Evolutionary conservation across 2,888 invertebrate genomes (phyloP), one percentile per base, ranked within the genome.

Genomic region (Chrysodeixis includens): DNA sequence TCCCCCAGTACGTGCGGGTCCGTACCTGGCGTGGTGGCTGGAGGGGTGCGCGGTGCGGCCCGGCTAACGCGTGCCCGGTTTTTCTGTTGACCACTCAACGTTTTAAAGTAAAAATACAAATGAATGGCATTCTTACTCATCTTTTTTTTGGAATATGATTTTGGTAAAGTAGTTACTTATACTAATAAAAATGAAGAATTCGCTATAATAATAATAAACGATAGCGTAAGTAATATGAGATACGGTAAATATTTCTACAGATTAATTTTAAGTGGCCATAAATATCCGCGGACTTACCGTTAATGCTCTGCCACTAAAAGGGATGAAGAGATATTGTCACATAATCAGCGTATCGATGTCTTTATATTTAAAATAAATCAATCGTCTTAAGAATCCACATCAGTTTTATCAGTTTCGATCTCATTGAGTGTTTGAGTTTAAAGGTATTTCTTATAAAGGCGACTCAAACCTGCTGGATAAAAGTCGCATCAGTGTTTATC

Each of bases 1-100:
- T 93, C 95, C 94, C 93, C 91, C 84, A 81, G 84, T 92, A 90
- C 90, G 93, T 93, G 92, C 93, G 93, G 92, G 94, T 90, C 88
- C 86, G 94, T 95, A 94, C 95, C 95, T 94, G 94, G 94, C 86
- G 83, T 88, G 84, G 87, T 86, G 83, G 83, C 80, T 87, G 85
- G 87, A 40, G 88, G 89, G 69, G 58, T 74, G 76, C 78, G 77
- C 85, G 82, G 86, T 76, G 81, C 84, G 83, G 83, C 75, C 72
- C 80, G 82, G 83, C 87, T 86, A 91, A 93, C 94, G 94, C 94
- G 94, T 94, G 93, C 91, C 90, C 85, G 78, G 86, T 90, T 93
- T 93, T 92, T 90, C 82, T 86, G 69, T 83, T 93, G 93, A 93
- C 93, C 94, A 91, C 88, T 91, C 86, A 84, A 85, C 84, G 79